phyloP scores from a whole-genome alignment of 2,888 invertebrate genomes.

The Leptopilina syphax region DNA sequence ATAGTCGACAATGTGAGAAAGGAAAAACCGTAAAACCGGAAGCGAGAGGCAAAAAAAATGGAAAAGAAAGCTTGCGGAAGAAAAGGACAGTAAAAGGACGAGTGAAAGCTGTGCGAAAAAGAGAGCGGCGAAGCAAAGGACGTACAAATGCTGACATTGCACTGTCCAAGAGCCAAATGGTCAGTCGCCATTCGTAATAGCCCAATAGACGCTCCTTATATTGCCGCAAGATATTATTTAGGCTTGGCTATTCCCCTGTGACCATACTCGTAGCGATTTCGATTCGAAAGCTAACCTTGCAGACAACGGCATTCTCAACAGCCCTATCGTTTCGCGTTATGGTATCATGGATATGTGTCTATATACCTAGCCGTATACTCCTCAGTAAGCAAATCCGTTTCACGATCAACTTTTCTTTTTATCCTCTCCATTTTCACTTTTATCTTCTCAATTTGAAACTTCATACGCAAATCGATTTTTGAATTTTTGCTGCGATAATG shows the following conservation, averaged over 20 bases:
- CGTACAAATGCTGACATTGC: conserved; percentile 74
- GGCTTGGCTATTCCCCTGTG: conserved; percentile 58
- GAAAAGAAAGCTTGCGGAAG: conserved; percentile 54
- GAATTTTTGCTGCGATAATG: neutral
- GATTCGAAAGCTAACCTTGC: conserved; percentile 28
- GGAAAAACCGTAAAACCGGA: conserved; percentile 60
- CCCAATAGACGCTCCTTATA: conserved; percentile 76
- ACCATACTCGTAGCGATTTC: conserved; percentile 32
- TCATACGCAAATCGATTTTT: neutral
- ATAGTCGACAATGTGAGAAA: conserved; percentile 11
- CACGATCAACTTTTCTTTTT: conserved; percentile 15
- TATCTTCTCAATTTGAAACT: neutral
- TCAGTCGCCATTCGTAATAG: conserved; percentile 75
- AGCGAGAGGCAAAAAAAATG: conserved; percentile 49
- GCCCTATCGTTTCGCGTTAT: conserved; percentile 37
- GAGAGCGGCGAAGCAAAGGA: conserved; percentile 45
- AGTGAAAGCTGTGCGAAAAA: conserved; percentile 48
- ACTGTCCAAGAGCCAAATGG: conserved; percentile 73
- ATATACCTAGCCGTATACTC: neutral
- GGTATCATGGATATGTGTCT: conserved; percentile 26
- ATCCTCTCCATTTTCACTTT: conserved; percentile 30
- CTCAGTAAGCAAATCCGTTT: conserved; percentile 32
- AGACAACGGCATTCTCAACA: conserved; percentile 18
- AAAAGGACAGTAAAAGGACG: conserved; percentile 50
- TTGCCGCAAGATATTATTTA: conserved; percentile 77